Base-by-base conservation (phyloP, 2,888 invertebrate genomes). In the Operophtera brumata region DNA sequence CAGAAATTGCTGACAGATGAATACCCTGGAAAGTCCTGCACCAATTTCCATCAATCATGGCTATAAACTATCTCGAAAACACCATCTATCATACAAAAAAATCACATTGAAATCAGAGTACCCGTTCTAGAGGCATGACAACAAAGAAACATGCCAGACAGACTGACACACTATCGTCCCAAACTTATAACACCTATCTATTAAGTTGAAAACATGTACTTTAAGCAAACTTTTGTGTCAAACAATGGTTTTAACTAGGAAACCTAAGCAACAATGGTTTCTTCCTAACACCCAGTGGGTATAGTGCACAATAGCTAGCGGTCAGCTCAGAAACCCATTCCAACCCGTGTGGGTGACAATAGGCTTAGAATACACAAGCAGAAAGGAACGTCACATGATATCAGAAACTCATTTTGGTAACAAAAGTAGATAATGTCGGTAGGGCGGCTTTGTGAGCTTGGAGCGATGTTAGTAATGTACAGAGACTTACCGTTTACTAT, bases 331-430 rank as follows among this genome's bases (percentile, higher is more conserved):
- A 40, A 47, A 47, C 12, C 40, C 30, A 47, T 47, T 39, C 26
- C 32, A 9, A 35, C 11, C 6, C 12, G 20, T 20, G 34, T 13
- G 28, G 30, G 2, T 26, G 14, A 49, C 49, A 49, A 49, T 49
- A 48, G 40, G 48, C 48, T 34, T 34, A 47, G n/a, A n/a, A n/a
- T n/a, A 36, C 11, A 49, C 14, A 41, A 26, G 36, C 14, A 13
- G 49, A 49, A 47, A 30, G 30, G 30, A 35, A 49, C 28, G 43
- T 36, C 42, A 30, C 42, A 49, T 48, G 41, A 48, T 48, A 48
- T 49, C 49, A 49, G 36, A 49, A 47, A 49, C 42, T 49, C 42
- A 49, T 49, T 49, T 43, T 34, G 42, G 49, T 49, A 43, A 49
- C 42, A 49, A 49, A 43, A 49, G 42, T 42, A 9, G 41, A 35